Conservation (phyloP, 2,888 invertebrate species). For the Ophion obscuratus region DNA sequence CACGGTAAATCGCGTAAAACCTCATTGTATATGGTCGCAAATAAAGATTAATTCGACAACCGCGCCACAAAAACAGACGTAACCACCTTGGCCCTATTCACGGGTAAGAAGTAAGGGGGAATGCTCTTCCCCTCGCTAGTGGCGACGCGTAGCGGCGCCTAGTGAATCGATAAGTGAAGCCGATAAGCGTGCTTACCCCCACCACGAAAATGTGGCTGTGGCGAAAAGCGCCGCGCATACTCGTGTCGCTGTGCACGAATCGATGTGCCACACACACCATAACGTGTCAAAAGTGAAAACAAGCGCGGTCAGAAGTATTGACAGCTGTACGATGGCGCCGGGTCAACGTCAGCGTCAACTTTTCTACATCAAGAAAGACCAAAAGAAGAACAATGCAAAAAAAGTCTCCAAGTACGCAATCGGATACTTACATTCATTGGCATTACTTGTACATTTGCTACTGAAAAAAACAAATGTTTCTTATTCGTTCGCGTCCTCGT, state of each 20-base stretch:
- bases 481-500: neutral
- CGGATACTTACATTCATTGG: conserved; percentile 9
- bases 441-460: neutral
- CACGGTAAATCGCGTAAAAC: too few relatives aligned
- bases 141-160: too few relatives aligned
- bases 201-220: neutral
- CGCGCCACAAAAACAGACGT: too few relatives aligned
- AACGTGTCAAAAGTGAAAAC: conserved; percentile 30
- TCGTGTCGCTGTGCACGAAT: neutral
- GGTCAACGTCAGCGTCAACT: conserved; percentile 81
- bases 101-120: too few relatives aligned
- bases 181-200: too few relatives aligned
- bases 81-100: too few relatives aligned
- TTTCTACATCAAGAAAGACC: conserved; percentile 79
- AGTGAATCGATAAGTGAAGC: too few relatives aligned
- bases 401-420: conserved; percentile 77
- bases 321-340: conserved; percentile 78
- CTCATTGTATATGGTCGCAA: too few relatives aligned
- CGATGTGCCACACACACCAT: neutral
- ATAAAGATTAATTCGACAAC: too few relatives aligned
- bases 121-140: too few relatives aligned
- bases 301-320: conserved; percentile 24
- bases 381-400: conserved; percentile 78
- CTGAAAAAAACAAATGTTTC: neutral
- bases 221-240: neutral